Percentiles rank a stretch among this genome's conserved stretches.
Conservation (phyloP, 1,140 invertebrate species). For the Musca vetustissima region DNA sequence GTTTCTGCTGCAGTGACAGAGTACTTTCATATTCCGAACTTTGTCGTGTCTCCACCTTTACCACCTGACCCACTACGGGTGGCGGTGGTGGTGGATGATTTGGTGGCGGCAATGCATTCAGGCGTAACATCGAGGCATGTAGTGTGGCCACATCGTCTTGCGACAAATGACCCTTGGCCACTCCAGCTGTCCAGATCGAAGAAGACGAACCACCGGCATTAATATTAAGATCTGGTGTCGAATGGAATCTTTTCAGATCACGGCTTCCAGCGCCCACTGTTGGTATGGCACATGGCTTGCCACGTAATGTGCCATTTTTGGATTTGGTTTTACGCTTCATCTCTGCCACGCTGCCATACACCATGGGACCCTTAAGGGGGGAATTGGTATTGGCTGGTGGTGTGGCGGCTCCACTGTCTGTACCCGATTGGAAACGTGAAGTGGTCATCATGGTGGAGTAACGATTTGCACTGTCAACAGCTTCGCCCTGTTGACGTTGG, state of each 20-base stretch:
- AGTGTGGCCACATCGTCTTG: constrained; percentile 73
- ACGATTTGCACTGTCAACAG: constrained; percentile 43
- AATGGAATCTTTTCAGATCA: constrained; percentile 80
- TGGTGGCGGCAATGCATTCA: constrained; percentile 64
- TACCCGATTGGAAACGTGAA: constrained; percentile 71
- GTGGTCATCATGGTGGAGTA: constrained; percentile 69
- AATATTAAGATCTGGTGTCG: constrained; percentile 74
- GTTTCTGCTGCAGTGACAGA: constrained; percentile 49
- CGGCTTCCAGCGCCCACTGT: constrained; percentile 36
- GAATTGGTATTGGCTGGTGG: constrained; percentile 61
- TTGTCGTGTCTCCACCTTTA: constrained; percentile 69
- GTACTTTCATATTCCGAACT: constrained; percentile 54
- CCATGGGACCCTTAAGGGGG: constrained; percentile 66
- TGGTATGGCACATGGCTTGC: constrained; percentile 56
- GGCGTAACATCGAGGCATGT: constrained; percentile 51
- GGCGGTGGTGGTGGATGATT: constrained; percentile 72
- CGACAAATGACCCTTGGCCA: constrained; percentile 67
- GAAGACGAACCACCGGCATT: constrained; percentile 46
- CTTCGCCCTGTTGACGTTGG: constrained; percentile 71
- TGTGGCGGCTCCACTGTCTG: constrained; percentile 58
- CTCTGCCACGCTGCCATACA: constrained; percentile 91
- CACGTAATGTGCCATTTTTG: constrained; percentile 41
- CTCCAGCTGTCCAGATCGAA: constrained; percentile 50
- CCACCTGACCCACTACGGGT: constrained; percentile 69
- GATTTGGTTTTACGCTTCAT: constrained; percentile 75